Base-by-base conservation (phyloP, 2,888 invertebrate genomes). In the Drosophila meridiana region DNA sequence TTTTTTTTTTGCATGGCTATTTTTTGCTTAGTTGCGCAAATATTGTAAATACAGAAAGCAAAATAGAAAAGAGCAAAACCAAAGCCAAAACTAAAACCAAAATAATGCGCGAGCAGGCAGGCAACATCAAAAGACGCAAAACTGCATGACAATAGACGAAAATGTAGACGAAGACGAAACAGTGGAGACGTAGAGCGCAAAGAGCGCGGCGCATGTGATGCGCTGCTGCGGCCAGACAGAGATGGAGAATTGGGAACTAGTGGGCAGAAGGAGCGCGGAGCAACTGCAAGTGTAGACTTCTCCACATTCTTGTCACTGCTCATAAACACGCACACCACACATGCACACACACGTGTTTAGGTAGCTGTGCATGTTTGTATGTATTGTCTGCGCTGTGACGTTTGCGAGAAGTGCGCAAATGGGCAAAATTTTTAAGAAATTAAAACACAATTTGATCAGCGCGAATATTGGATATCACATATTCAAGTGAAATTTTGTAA, bases 21-120 rank as follows among this genome's bases (percentile, higher is more conserved):
- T 70, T 69, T 62, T 55, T 73, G 75, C 65, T 55, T 61, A 77
- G 75, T 79, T 79, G 82, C 71, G 79, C 87, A 81, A 76, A 82
- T 71, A 63, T 42, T 56, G 57, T 53, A 61, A 68, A 64, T 60
- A 53, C n/a, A 58, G 38, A 74, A 60, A 57, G 48, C 26, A 58
- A 61, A 56, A 45, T 8, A 50, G 57, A 56, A 50, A 50, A n/a
- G 28, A 20, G 0, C n/a, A 32, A 47, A 48, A 20, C 3, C 52
- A 11, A 48, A 48, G n/a, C 50, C n/a, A 32, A 52, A 43, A 52
- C 11, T 30, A 56, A 75, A 52, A 52, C 43, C 68, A 52, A 76
- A 72, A 72, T 62, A 76, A 76, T 61, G 73, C 52, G 69, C 67
- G 43, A 61, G 40, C 65, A 61, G 20, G 38, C 53, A 28, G 59